These are phyloP conservation scores for Pseudorasbora parva DNA, from an alignment of 2,113 vertebrate species.

Conservation along the genomic window DNA sequence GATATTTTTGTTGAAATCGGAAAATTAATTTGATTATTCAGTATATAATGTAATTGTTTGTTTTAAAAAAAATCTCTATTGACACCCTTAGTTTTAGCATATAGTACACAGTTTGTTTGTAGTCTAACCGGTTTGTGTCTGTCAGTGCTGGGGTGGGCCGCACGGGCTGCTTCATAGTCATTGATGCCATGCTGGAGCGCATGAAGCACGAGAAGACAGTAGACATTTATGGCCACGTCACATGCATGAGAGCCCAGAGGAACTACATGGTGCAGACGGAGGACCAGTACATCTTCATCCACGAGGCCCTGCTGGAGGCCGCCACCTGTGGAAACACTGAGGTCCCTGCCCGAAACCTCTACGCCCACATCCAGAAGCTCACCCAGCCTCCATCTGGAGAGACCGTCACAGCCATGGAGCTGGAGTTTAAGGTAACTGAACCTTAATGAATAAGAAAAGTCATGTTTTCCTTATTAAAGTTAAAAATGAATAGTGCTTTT, in stretches of 20 bases:
- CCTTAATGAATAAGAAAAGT: not conserved
- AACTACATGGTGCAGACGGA: constrained; percentile 99
- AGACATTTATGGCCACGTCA: constrained; percentile 95
- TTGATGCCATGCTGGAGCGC: constrained; percentile 95
- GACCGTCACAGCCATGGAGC: constrained; percentile 89
- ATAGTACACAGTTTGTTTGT: not conserved
- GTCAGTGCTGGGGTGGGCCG: constrained; percentile 91
- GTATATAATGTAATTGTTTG: not conserved
- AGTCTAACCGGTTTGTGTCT: not conserved
- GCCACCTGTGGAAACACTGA: constrained; percentile 88
- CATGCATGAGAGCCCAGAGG: constrained; percentile 93
- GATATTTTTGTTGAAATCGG: too few species aligned
- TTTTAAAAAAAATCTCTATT: not conserved
- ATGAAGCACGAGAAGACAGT: constrained; percentile 94
- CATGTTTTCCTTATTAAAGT: not conserved
- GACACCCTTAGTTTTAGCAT: not conserved
- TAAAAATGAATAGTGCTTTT: not conserved
- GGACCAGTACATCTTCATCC: constrained; percentile 97
- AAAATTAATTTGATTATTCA: not conserved
- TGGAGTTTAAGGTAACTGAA: constrained; percentile 92
- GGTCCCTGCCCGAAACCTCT: constrained; percentile 90
- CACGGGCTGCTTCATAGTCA: constrained; percentile 94
- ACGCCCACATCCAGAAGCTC: constrained; percentile 93
- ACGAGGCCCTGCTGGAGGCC: constrained; percentile 92
- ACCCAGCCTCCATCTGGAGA: constrained; percentile 85